Conservation (phyloP, 2,888 invertebrate species). For the Omphaloscelis lunosa region DNA sequence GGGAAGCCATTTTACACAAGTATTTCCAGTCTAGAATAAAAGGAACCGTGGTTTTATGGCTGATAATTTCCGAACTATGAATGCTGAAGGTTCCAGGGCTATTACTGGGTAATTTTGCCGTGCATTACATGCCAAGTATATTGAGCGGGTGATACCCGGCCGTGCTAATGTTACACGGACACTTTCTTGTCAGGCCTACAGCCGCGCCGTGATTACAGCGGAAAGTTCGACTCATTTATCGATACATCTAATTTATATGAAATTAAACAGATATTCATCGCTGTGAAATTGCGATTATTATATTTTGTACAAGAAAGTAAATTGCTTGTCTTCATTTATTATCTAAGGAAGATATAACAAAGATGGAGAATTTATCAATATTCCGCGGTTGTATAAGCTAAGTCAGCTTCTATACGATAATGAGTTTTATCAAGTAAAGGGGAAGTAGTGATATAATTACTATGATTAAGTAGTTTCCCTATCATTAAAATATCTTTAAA, state of each 20-base stretch:
- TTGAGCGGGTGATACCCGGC: slow-evolving; percentile 81
- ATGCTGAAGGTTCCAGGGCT: slow-evolving; percentile 85
- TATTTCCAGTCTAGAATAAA: slow-evolving; percentile 85
- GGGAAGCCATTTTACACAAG: slow-evolving; percentile 80
- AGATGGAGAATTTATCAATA: slow-evolving; percentile 51
- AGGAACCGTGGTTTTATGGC: slow-evolving; percentile 86
- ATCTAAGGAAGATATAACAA: slow-evolving; percentile 57
- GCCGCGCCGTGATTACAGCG: slow-evolving; percentile 76
- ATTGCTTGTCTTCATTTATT: slow-evolving; percentile 52
- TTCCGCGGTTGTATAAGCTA: slow-evolving; percentile 6
- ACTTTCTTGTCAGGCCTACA: slow-evolving; percentile 82
- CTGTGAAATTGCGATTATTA: slow-evolving; percentile 62
- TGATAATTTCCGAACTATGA: slow-evolving; percentile 90
- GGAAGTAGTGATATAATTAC: background rate
- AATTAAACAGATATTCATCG: slow-evolving; percentile 64
- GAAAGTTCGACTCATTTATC: slow-evolving; percentile 72
- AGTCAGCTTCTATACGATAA: background rate
- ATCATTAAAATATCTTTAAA: background rate
- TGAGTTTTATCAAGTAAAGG: background rate
- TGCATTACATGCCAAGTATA: slow-evolving; percentile 84
- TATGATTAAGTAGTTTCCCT: background rate
- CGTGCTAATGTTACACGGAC: slow-evolving; percentile 85
- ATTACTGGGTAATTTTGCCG: slow-evolving; percentile 87
- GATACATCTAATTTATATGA: slow-evolving; percentile 69
- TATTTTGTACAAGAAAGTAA: slow-evolving; percentile 55